phyloP scores from a whole-genome alignment of 2,797 vertebrate genomes.

The Chelon labrosus region DNA sequence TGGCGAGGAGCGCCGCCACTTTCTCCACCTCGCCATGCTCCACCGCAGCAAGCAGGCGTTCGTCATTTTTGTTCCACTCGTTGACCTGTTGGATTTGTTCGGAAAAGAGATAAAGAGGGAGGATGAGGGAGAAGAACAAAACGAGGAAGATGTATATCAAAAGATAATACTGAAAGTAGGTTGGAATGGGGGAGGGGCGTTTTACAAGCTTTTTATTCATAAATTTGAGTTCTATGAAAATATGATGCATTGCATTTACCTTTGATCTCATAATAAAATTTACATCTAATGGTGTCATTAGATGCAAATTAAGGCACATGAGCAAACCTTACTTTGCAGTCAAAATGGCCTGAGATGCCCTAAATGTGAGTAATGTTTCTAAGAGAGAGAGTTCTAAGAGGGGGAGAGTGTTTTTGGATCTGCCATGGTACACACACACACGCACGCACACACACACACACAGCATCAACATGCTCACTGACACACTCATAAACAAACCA shows the following conservation, averaged over 20 bases:
- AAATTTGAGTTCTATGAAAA: conserved; percentile 1
- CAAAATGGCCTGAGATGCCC: no score
- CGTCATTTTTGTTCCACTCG: conserved; percentile 98
- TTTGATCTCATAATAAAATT: conserved; percentile 9
- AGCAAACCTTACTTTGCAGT: conserved; percentile 20
- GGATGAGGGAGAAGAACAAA: background rate
- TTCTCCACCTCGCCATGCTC: conserved; percentile 96
- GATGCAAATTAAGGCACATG: conserved; percentile 23
- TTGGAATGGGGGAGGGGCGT: background rate
- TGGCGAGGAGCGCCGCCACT: conserved; percentile 91
- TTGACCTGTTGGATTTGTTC: conserved; percentile 82
- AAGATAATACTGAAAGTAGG: background rate
- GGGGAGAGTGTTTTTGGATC: conserved; percentile 36
- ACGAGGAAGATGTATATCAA: background rate
- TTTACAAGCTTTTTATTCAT: background rate
- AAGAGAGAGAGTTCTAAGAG: conserved; percentile 3
- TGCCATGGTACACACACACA: conserved; percentile 14
- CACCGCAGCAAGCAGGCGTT: conserved; percentile 95
- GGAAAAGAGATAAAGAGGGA: background rate
- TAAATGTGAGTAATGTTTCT: conserved; percentile 60
- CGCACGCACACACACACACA: background rate
- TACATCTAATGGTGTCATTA: conserved; percentile 15
- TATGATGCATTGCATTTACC: background rate
- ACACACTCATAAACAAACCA: conserved; percentile 35
- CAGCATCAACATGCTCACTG: conserved; percentile 3